Percentiles rank a stretch among this genome's conserved stretches.
phyloP scores from a whole-genome alignment of 2,888 invertebrate species.

The Autographa pulchrina region DNA sequence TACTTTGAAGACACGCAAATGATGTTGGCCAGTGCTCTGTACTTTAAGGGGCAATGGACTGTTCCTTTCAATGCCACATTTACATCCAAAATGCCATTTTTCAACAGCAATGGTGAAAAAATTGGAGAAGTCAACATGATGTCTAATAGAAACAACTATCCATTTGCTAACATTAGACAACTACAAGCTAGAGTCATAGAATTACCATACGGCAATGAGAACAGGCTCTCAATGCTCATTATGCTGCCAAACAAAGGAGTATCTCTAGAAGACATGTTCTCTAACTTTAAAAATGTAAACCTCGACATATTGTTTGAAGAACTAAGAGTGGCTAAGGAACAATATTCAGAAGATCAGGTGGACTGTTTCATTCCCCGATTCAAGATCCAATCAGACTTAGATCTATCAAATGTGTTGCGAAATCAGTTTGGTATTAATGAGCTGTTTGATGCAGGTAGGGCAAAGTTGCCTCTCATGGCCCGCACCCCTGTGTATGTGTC shows the following conservation, averaged over 20 bases:
- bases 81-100: conserved; percentile 88
- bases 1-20: conserved; percentile 87
- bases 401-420: conserved; percentile 86
- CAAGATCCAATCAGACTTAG: conserved; percentile 88
- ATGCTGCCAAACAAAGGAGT: conserved; percentile 90
- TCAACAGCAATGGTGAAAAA: conserved; percentile 85
- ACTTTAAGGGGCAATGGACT: conserved; percentile 93
- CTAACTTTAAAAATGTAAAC: conserved; percentile 82
- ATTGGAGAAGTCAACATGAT: conserved; percentile 93
- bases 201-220: conserved; percentile 91
- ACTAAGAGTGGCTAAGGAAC: conserved; percentile 82
- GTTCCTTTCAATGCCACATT: conserved; percentile 89
- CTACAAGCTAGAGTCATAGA: conserved; percentile 91
- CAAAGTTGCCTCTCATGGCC: conserved; percentile 83
- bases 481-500: conserved; percentile 87
- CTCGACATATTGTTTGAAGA: conserved; percentile 86
- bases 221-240: conserved; percentile 90
- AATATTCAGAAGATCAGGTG: conserved; percentile 90
- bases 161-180: conserved; percentile 88
- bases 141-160: conserved; percentile 90
- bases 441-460: conserved; percentile 86
- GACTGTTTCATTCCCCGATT: conserved; percentile 91
- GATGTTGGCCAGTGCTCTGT: conserved; percentile 91
- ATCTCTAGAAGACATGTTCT: conserved; percentile 86
- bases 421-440: conserved; percentile 84